phyloP scores from a whole-genome alignment of 2,113 vertebrate species.

The Mastomys coucha region DNA sequence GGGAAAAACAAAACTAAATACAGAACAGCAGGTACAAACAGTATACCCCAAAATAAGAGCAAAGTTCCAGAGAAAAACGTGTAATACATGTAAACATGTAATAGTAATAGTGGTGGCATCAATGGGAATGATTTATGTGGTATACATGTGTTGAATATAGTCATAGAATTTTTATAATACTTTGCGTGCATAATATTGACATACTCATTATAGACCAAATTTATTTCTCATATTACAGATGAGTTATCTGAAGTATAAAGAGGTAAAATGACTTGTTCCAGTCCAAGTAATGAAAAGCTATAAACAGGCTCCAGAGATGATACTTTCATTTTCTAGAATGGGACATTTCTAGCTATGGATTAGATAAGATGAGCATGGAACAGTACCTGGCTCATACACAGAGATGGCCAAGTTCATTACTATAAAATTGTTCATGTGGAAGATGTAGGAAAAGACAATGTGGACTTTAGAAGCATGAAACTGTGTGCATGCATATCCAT shows the following conservation, averaged over 20 bases:
- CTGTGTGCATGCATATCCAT: not conserved
- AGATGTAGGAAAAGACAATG: accelerated
- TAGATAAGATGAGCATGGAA: not conserved
- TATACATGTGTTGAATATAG: accelerated
- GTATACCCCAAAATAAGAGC: not conserved
- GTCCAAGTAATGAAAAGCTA: not conserved
- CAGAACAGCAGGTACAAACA: not conserved
- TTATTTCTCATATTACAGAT: not conserved
- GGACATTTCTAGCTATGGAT: not conserved
- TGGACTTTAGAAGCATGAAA: not conserved
- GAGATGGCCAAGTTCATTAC: not conserved
- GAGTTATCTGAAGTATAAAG: not conserved
- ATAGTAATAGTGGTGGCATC: no score
- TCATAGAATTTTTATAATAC: not conserved
- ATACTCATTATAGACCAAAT: not conserved
- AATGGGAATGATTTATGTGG: not conserved
- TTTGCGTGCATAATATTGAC: not conserved
- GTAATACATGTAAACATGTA: no score
- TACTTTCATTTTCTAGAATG: not conserved
- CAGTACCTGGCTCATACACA: not conserved
- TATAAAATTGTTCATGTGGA: not conserved
- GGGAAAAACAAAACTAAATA: not conserved
- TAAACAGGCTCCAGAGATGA: not conserved
- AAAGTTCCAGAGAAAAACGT: not conserved
- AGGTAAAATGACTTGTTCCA: not conserved